Evolutionary conservation across 2,113 vertebrate genomes (phyloP), one percentile per base, ranked within the genome.

Genomic region (Centrocercus urophasianus): DNA sequence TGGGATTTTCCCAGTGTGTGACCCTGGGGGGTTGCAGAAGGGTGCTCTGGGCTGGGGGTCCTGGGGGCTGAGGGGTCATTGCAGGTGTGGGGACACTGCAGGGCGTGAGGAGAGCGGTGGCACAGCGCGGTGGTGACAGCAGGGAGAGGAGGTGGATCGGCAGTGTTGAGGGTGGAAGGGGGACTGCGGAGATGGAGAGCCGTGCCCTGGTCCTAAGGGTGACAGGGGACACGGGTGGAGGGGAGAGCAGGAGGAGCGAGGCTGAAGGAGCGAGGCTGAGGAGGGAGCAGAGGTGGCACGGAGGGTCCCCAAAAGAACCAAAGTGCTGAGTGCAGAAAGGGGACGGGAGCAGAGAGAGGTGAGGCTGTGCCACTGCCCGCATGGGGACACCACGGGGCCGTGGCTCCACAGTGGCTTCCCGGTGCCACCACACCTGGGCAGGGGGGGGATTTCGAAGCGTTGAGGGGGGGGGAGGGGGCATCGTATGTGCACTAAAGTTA

Each of bases 401-500:
- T 15, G 73, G 57, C 57, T 19, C 43, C 3, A 1, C 1, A 6
- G 79, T 2, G 7, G 56, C 73, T 59, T 14, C 73, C 3, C 1
- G 10, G 10, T 57, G 32, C 70, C 22, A 3, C 43, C 3, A 6
- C 28, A 50, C 56, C 11, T 0, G 16, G 18, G 80, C 77, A 56
- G 60, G 56, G 24, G n/a, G 52, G 52, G 47, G 42, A 32, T 3
- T 67, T 60, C 9, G 21, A 56, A 56, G 73, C 2, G 6, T 56
- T 54, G 52, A 28, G 72, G 60, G 91, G 88, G 38, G 67, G 86
- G 89, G 89, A 8, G 36, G 36, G 36, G 75, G 57, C 76, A 61
- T 96, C 67, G 1, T 85, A 97, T 95, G 93, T 97, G 97, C 96
- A 97, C 96, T 97, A 95, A 93, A 96, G 79, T 94, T 67, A 90